Evolutionary conservation across 2,888 invertebrate species (phyloP).

Genomic region (Lasioglossum malachurum): DNA sequence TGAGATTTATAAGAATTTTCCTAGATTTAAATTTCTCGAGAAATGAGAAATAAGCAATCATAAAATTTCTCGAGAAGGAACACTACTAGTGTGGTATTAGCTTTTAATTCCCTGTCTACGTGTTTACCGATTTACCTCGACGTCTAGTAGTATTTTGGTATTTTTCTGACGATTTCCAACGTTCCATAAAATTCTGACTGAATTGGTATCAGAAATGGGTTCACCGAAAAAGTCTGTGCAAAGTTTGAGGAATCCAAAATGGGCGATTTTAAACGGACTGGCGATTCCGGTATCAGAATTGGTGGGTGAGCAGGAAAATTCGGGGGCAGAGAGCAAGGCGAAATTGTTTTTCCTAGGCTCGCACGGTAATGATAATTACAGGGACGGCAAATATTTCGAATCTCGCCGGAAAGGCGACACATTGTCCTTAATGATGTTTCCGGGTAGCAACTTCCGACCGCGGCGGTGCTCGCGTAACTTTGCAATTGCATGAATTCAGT

Average conservation of each 20-base stretch:
- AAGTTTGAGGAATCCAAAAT: not conserved
- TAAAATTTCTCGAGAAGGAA: no score
- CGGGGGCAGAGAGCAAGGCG: not conserved
- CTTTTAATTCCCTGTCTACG: no score
- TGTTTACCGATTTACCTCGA: no score
- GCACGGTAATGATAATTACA: conserved; percentile 5
- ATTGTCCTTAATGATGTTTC: conserved; percentile 62
- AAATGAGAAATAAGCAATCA: no score
- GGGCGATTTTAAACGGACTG: not conserved
- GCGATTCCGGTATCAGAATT: not conserved
- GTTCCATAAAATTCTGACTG: no score
- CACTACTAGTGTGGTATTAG: no score
- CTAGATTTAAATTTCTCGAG: no score
- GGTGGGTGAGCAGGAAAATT: not conserved
- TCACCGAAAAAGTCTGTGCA: no score
- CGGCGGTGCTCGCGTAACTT: conserved; percentile 41
- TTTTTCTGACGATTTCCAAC: no score
- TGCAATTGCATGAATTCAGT: conserved; percentile 63
- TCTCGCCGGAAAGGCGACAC: conserved; percentile 44
- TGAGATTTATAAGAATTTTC: no score
- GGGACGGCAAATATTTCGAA: conserved; percentile 43
- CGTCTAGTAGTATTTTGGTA: no score
- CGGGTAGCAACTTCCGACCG: conserved; percentile 50
- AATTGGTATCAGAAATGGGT: no score
- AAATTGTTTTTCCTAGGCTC: not conserved